A percentile compares a stretch with the other conserved stretches of the same genome.
phyloP scores from a whole-genome alignment of 2,888 invertebrate species.

The Rotaria magnacalcarata region DNA sequence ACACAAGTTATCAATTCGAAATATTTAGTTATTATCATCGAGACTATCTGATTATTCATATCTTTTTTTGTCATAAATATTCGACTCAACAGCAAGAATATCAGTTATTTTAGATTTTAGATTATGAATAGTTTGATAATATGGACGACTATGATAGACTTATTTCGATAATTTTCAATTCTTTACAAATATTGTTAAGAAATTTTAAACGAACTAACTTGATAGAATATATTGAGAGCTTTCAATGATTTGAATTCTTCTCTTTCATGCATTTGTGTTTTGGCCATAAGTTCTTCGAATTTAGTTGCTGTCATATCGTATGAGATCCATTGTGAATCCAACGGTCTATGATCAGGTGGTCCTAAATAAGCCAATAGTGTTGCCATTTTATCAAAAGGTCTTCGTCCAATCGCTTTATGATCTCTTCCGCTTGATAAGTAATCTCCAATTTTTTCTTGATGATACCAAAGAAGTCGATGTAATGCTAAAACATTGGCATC shows the following conservation, averaged over 20 bases:
- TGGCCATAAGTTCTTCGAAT: constrained; percentile 93
- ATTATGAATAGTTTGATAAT: no score
- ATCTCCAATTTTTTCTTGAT: constrained; percentile 80
- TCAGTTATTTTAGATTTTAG: no score
- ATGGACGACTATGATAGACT: no score
- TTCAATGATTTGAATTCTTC: constrained; percentile 94
- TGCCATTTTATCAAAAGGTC: constrained; percentile 97
- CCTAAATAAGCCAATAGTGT: constrained; percentile 89
- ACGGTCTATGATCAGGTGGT: constrained; percentile 85
- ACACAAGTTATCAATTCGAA: no score
- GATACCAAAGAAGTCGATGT: constrained; percentile 88
- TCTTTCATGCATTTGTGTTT: constrained; percentile 94
- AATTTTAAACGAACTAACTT: constrained; percentile 74
- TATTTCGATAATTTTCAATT: no score
- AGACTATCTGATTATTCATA: no score
- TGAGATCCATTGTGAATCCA: constrained; percentile 56
- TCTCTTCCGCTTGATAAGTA: constrained; percentile 67
- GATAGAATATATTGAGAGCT: constrained; percentile 60
- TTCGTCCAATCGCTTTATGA: constrained; percentile 87
- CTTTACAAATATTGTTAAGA: no score
- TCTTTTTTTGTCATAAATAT: no score
- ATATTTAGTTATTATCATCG: no score
- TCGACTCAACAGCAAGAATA: no score
- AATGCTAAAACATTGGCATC: constrained; percentile 90
- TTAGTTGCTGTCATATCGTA: constrained; percentile 87